These are phyloP conservation scores for Patagioenas fasciata DNA, from an alignment of 2,113 vertebrate genomes.

Conservation along the genomic window DNA sequence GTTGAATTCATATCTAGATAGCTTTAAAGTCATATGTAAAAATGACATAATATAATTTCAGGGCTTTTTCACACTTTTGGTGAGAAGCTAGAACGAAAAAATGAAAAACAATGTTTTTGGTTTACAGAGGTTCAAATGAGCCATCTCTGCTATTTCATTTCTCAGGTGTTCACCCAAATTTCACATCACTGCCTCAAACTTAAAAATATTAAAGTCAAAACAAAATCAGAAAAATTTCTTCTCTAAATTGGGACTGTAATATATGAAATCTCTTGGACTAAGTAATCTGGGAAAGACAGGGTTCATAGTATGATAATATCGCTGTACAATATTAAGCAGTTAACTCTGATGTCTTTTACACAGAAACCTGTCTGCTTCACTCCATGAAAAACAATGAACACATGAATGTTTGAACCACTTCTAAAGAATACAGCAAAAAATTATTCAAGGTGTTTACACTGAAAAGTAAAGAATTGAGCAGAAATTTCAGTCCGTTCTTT, in stretches of 20 bases:
- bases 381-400: neutral
- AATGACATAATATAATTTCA: neutral
- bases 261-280: neutral
- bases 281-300: neutral
- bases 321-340: neutral
- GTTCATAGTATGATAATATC: neutral
- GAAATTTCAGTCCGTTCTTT: neutral
- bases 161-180: neutral
- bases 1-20: neutral
- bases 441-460: accelerated
- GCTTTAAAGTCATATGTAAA: neutral
- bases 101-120: neutral
- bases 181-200: neutral
- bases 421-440: neutral
- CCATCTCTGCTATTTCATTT: neutral
- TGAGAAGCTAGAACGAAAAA: neutral
- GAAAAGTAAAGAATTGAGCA: neutral
- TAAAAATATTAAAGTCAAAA: neutral
- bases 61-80: neutral
- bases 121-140: neutral
- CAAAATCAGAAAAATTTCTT: neutral
- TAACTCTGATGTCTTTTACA: neutral
- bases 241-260: neutral
- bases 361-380: neutral
- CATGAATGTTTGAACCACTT: neutral